These are phyloP conservation scores for Acronicta leporina DNA, from an alignment of 2,888 invertebrate genomes.

Conservation along the genomic window DNA sequence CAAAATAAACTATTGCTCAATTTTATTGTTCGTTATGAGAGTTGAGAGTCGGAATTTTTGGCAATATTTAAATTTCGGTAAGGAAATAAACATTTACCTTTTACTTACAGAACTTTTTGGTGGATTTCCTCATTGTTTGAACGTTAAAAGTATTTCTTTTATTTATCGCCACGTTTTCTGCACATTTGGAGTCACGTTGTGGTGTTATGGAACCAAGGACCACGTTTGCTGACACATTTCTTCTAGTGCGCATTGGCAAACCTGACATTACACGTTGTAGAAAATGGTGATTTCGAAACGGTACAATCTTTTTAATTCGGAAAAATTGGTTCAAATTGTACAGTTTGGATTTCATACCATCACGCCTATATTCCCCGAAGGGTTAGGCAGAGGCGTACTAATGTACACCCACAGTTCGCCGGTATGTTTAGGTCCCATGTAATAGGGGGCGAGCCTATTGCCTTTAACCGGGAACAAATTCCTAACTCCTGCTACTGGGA, in stretches of 20 bases:
- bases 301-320: slow-evolving; percentile 5
- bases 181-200: slow-evolving; percentile 36
- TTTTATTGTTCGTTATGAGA: too few relatives aligned
- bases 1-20: neutral
- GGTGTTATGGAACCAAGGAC: neutral
- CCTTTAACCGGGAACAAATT: too few relatives aligned
- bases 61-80: neutral
- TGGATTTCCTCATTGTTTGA: slow-evolving; percentile 16
- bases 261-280: neutral
- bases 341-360: too few relatives aligned
- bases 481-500: too few relatives aligned
- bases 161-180: slow-evolving; percentile 20
- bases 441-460: too few relatives aligned
- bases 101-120: slow-evolving; percentile 6
- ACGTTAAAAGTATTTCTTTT: neutral
- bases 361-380: too few relatives aligned
- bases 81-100: slow-evolving; percentile 12
- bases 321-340: too few relatives aligned
- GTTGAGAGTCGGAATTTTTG: neutral
- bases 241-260: neutral
- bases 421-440: too few relatives aligned
- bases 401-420: too few relatives aligned
- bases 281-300: neutral
- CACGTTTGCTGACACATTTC: slow-evolving; percentile 31
- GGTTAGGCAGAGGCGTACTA: too few relatives aligned